Evolutionary conservation across 1,140 invertebrate genomes (phyloP).

Genomic region (Pogonus chalceus): DNA sequence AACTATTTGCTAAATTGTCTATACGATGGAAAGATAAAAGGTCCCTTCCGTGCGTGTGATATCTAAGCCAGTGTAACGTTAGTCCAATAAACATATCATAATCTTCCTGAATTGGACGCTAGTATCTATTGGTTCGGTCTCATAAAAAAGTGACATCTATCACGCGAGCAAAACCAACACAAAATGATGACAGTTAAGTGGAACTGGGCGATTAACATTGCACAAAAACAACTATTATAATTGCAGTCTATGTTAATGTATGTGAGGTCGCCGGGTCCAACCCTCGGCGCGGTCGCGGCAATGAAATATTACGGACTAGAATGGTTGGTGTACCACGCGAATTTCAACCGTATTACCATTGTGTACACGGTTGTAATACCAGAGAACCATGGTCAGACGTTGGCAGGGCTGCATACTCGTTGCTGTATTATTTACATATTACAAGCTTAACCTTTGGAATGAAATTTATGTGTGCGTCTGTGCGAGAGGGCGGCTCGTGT

Average conservation of each 20-base stretch:
- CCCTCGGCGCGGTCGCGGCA: not conserved
- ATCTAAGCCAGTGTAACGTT: too few relatives aligned
- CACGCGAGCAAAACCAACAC: not conserved
- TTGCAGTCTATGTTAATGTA: slow-evolving; percentile 3
- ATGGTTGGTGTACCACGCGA: not conserved
- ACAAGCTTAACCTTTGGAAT: not conserved
- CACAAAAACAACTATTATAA: slow-evolving; percentile 5
- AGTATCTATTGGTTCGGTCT: too few relatives aligned
- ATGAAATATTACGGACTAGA: not conserved
- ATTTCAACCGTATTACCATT: not conserved
- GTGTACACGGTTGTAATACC: not conserved
- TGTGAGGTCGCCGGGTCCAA: not conserved
- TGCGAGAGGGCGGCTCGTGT: not conserved
- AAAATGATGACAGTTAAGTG: slow-evolving; percentile 1
- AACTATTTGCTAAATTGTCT: too few relatives aligned
- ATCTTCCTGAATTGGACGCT: too few relatives aligned
- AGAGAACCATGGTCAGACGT: too few relatives aligned
- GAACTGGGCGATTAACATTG: not conserved
- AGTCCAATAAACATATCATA: too few relatives aligned
- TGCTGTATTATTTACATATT: slow-evolving; percentile 7
- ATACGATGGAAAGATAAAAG: too few relatives aligned
- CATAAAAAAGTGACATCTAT: not conserved
- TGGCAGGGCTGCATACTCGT: slow-evolving; percentile 1
- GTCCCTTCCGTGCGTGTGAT: too few relatives aligned
- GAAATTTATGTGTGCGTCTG: not conserved